phyloP scores from a whole-genome alignment of 2,113 vertebrate genomes.

The Neomonachus schauinslandi region DNA sequence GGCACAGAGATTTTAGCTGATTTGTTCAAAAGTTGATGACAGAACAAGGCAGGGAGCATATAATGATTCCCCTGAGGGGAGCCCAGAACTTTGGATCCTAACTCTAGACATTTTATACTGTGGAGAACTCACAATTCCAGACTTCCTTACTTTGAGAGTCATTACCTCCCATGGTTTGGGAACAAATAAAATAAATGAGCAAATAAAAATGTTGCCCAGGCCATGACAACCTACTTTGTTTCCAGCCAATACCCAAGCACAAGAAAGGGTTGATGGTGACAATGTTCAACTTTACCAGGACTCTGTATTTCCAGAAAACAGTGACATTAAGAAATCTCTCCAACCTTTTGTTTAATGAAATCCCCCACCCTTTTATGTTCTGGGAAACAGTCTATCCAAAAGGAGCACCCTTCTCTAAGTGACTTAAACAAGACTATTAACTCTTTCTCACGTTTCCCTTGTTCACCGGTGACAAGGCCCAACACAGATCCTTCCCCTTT shows the following conservation, averaged over 20 bases:
- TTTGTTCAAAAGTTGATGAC: not conserved
- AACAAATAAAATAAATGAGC: not conserved
- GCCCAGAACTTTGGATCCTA: not conserved
- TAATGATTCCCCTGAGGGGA: not conserved
- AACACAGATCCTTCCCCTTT: not conserved
- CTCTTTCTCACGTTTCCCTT: not conserved
- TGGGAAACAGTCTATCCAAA: not conserved
- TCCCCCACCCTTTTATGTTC: not conserved
- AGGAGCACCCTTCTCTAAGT: not conserved
- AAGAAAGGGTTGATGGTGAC: not conserved
- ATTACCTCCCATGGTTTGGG: not conserved
- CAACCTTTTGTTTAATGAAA: not conserved
- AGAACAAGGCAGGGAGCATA: not conserved
- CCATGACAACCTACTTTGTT: not conserved
- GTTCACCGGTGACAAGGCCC: not conserved
- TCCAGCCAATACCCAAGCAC: not conserved
- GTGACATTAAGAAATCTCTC: not conserved
- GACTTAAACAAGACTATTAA: not conserved
- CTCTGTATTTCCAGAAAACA: not conserved
- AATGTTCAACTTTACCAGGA: not conserved
- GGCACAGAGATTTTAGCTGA: not conserved
- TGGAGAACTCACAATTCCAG: not conserved
- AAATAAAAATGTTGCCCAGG: not conserved
- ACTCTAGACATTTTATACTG: not conserved
- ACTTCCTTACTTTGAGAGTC: not conserved